Evolutionary conservation across 1,140 invertebrate species (phyloP).

Genomic region (Zaprionus kolodkinae): DNA sequence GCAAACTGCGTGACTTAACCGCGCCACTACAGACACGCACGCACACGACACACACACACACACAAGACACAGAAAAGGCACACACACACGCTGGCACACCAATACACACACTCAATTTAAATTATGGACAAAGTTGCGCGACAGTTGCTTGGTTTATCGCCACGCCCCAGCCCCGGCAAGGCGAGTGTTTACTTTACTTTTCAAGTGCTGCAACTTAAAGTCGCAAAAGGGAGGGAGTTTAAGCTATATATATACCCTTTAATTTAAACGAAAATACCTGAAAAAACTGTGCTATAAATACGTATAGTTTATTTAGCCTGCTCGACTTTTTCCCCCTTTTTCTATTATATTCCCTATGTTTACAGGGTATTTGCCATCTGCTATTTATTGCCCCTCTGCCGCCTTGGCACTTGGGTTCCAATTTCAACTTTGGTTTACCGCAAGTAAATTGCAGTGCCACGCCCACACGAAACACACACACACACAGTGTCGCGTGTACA

Average conservation of each 20-base stretch:
- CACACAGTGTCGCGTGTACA: constrained; percentile 34
- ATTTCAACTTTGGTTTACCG: constrained; percentile 58
- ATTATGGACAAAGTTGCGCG: constrained; percentile 81
- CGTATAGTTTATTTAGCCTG: background rate
- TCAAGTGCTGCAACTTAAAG: constrained; percentile 70
- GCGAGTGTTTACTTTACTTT: constrained; percentile 77
- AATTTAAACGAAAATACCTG: no score
- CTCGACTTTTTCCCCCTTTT: no score
- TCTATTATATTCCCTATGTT: background rate
- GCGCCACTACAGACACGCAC: constrained; percentile 43
- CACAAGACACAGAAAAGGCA: no score
- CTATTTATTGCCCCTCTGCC: constrained; percentile 31
- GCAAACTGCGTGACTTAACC: constrained; percentile 70
- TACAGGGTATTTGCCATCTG: background rate
- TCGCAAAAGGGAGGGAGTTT: constrained; percentile 21
- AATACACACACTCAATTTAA: constrained; percentile 61
- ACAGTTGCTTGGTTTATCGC: constrained; percentile 82
- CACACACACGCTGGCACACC: constrained; percentile 28
- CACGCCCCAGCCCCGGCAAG: constrained; percentile 69
- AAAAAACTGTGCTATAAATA: no score
- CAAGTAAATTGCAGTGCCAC: constrained; percentile 78
- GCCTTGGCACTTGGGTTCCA: constrained; percentile 42
- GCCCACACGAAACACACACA: constrained; percentile 47
- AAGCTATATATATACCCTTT: no score
- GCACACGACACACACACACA: constrained; percentile 2